phyloP scores from a whole-genome alignment of 2,797 vertebrate species.

The Malurus splendens region DNA sequence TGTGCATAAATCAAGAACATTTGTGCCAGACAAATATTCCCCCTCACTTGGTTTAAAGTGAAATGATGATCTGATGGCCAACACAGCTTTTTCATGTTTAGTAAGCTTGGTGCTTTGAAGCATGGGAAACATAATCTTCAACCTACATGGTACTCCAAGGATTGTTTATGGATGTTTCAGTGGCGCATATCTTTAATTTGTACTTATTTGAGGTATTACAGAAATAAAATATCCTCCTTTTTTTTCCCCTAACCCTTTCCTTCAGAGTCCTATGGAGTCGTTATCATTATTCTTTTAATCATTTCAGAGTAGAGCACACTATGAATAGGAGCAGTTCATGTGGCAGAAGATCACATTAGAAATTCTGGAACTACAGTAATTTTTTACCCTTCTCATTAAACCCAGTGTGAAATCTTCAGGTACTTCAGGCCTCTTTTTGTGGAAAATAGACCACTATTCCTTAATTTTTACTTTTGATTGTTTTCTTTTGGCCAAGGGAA shows the following conservation, averaged over 20 bases:
- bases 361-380: background rate
- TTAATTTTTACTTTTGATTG: background rate
- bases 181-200: background rate
- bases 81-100: background rate
- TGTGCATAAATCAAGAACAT: background rate
- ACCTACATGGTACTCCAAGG: rapidly evolving
- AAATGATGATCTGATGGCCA: background rate
- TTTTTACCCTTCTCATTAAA: background rate
- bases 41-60: background rate
- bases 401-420: rapidly evolving
- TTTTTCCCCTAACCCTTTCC: background rate
- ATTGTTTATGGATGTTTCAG: background rate
- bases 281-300: background rate
- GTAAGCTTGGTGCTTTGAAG: background rate
- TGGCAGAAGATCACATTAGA: background rate
- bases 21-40: background rate
- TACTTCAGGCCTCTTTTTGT: background rate
- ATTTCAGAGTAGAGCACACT: background rate
- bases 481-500: background rate
- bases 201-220: background rate
- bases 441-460: background rate
- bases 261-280: background rate
- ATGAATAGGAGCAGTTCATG: background rate
- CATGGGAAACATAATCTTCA: rapidly evolving
- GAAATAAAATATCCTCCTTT: background rate